Evolutionary conservation across 2,113 vertebrate genomes (phyloP), one percentile per base, ranked within the genome.

Genomic region (Nibea albiflora): DNA sequence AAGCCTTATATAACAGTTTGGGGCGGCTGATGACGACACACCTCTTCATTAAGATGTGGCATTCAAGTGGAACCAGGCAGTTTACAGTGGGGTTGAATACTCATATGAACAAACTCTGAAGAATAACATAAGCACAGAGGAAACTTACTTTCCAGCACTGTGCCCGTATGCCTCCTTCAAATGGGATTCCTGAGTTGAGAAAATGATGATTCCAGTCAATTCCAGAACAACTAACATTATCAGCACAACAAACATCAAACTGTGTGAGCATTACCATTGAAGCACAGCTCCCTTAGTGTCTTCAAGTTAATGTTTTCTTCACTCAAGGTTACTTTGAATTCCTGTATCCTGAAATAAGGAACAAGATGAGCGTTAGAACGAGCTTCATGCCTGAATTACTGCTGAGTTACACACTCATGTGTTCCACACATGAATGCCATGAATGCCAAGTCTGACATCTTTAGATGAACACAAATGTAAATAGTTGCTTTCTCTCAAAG

Each of bases 101-200:
- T 8, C 7, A 39, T 39, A 2, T 39, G 35, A 39, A 39, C 35
- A 39, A 39, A 39, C 35, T 4, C 5, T 3, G 44, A 46, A 46
- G 44, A 14, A 14, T 14, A 12, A 46, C 44, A 39, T 39, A 7
- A 39, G 3, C 11, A 46, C 19, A n/a, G 9, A 62, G 11, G 31
- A 39, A 56, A 94, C 96, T 90, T 90, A 99, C 98, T 95, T 99
- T 99, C 98, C 98, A 99, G 90, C 98, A 99, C 56, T 98, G 95
- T 17, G 98, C 96, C 42, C 98, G 97, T 57, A 98, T 96, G 70
- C 98, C 98, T 64, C 96, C 96, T 93, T 99, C 98, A 92, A 97
- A 99, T 17, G 98, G 98, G 78, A 99, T 96, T 86, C 98, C 98
- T 99, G 94, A 24, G 11, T 52, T 16, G 6, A 31, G 74, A 4